These are phyloP conservation scores for Pavo muticus DNA, from an alignment of 2,113 vertebrate genomes.

Conservation along the genomic window DNA sequence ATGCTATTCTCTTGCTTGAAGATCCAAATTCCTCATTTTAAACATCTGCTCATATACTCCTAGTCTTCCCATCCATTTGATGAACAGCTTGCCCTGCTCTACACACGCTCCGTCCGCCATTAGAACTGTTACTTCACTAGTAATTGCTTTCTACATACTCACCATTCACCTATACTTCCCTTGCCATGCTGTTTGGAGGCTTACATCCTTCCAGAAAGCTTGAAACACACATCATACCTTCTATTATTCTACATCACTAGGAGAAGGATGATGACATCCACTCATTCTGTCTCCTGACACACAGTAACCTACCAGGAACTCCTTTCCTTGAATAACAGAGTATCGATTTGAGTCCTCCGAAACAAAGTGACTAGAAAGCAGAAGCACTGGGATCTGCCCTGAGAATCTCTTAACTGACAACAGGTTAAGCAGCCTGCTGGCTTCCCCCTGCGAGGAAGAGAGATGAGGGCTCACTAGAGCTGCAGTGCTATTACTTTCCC, in stretches of 20 bases:
- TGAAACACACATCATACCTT: neutral
- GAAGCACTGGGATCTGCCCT: neutral
- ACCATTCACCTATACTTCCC: neutral
- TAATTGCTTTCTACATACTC: neutral
- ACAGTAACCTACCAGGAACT: neutral
- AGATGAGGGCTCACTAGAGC: slow-evolving; percentile 28
- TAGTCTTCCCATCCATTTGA: neutral
- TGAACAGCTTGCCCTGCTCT: neutral
- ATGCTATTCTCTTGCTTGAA: neutral
- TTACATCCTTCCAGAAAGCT: neutral
- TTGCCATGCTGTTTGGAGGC: neutral
- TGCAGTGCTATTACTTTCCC: slow-evolving; percentile 6
- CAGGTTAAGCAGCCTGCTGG: neutral
- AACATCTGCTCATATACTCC: neutral
- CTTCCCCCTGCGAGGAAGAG: neutral
- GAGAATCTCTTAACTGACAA: neutral
- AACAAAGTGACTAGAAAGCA: neutral
- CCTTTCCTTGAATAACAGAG: neutral
- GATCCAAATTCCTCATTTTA: neutral
- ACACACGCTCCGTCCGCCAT: accelerated
- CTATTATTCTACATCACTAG: neutral
- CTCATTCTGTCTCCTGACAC: neutral
- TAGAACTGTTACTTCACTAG: neutral
- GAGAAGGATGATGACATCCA: neutral
- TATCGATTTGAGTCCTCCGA: neutral